Evolutionary conservation across 2,888 invertebrate genomes (phyloP).

Genomic region (Ametastegia equiseti): DNA sequence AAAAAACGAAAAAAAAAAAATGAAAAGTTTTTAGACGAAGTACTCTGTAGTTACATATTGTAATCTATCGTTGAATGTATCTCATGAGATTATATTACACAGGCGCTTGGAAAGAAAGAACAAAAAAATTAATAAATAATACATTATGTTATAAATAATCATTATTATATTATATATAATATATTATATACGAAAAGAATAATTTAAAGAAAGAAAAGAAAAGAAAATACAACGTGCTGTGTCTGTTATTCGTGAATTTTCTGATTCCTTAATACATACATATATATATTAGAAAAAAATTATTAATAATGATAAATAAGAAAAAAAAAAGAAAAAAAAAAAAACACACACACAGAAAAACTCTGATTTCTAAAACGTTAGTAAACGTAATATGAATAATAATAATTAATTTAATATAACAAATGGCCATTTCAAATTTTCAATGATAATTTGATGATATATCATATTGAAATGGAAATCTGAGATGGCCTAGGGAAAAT

Average conservation of each 20-base stretch:
- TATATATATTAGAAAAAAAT: constrained; percentile 1
- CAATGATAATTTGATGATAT: constrained; percentile 9
- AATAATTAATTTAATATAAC: constrained; percentile 7
- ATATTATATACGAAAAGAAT: constrained; percentile 46
- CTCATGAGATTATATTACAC: constrained; percentile 47
- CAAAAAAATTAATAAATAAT: background rate
- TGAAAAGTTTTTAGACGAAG: constrained; percentile 43
- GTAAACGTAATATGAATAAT: constrained; percentile 17
- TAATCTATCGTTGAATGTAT: constrained; percentile 51
- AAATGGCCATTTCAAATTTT: constrained; percentile 32
- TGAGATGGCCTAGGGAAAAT: constrained; percentile 39
- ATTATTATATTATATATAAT: constrained; percentile 30
- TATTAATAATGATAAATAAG: constrained; percentile 19
- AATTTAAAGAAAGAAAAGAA: constrained; percentile 23
- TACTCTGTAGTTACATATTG: constrained; percentile 47
- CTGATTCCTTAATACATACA: constrained; percentile 36
- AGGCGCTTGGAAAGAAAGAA: constrained; percentile 3
- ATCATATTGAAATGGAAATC: constrained; percentile 13
- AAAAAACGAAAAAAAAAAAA: background rate
- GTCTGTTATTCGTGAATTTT: constrained; percentile 41
- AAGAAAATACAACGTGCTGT: constrained; percentile 7
- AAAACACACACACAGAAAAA: too few species aligned
- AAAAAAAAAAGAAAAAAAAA: background rate
- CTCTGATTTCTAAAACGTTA: constrained; percentile 39
- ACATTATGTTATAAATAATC: constrained; percentile 41